phyloP scores from a whole-genome alignment of 2,113 vertebrate species.

The Phoxinus phoxinus region DNA sequence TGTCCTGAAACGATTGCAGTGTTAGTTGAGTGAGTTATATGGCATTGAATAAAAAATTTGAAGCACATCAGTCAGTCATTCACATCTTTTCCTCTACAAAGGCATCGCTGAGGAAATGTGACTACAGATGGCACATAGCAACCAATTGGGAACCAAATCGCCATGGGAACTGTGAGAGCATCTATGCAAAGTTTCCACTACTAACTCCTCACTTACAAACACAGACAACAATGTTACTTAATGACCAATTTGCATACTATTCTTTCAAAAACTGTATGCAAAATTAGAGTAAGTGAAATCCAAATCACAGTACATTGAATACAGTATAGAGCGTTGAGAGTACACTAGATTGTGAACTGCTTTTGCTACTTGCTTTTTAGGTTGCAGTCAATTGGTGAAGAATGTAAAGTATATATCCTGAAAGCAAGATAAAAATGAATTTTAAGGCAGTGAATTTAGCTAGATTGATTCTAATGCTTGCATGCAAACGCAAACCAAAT shows the following conservation, averaged over 20 bases:
- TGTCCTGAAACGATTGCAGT: neutral
- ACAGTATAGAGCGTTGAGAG: neutral
- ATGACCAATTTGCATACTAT: neutral
- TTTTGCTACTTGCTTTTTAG: neutral
- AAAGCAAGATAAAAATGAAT: too few species aligned
- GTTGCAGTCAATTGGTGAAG: neutral
- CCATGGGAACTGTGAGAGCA: conserved; percentile 5
- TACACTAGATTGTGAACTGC: neutral
- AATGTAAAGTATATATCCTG: neutral
- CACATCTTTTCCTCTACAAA: neutral
- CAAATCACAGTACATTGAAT: neutral
- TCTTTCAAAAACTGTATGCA: neutral
- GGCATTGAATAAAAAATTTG: neutral
- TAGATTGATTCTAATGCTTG: neutral
- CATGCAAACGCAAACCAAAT: neutral
- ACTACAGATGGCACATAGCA: neutral
- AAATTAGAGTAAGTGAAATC: neutral
- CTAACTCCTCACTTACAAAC: neutral
- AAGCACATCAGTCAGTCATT: neutral
- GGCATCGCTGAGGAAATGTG: neutral
- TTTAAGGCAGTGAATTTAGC: neutral
- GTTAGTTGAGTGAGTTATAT: neutral
- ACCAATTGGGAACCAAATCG: conserved; percentile 3
- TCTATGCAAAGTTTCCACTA: neutral
- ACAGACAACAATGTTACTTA: neutral